Evolutionary conservation across 2,113 vertebrate species (phyloP), one percentile per base, ranked within the genome.

Genomic region (Asarcornis scutulata): DNA sequence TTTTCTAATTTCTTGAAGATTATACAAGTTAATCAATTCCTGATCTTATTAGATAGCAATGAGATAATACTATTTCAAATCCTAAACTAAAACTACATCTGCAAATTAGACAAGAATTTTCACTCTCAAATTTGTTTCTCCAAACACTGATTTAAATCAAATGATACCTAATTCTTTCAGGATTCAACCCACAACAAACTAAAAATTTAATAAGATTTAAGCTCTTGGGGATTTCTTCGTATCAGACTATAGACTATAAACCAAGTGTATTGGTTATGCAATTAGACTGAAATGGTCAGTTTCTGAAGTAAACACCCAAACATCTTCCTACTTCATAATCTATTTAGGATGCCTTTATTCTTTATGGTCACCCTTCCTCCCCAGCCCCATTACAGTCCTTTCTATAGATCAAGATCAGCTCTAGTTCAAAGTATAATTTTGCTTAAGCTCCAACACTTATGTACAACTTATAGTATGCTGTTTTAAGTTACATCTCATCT

Each of bases 61-160:
- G 83, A 93, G 53, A 69, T 66, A 32, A 85, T 77, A 69, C 60
- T 50, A 88, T 89, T 91, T 93, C 44, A 44, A 85, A 64, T 56
- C 26, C 72, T 75, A 80, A 73, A 58, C 38, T 81, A 72, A 82
- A 92, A 48, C 21, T 34, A 16, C 63, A 14, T 52, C 68, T 89
- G 36, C 22, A 96, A 96, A 93, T 76, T 72, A 81, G 91, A 67
- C 18, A 80, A 84, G 79, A 89, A 93, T 86, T 89, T 50, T 36
- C 48, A 60, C 9, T 68, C 22, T 76, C 63, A 73, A 66, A 77
- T 74, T 53, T 81, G 73, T 46, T 73, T 53, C 34, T 89, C 50
- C 55, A 64, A 53, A 46, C 31, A 75, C 3, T 8, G 12, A 46
- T 76, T 76, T 79, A 83, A 83, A 88, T 78, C 27, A 88, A 88